Percentiles rank a stretch among this genome's conserved stretches.
phyloP scores from a whole-genome alignment of 2,113 vertebrate species.

The Neogobius melanostomus region DNA sequence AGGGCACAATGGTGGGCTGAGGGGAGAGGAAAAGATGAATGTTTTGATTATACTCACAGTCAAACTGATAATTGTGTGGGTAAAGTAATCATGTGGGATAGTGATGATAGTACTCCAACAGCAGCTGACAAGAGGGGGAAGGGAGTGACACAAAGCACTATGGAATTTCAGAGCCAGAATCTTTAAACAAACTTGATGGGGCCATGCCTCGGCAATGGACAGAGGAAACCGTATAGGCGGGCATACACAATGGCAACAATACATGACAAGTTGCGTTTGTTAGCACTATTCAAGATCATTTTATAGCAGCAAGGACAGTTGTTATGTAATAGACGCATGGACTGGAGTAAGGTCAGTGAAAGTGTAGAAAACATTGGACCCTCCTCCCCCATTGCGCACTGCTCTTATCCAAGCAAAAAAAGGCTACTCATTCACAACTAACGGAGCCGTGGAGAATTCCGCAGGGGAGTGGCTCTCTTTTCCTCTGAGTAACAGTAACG shows the following conservation, averaged over 20 bases:
- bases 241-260: background rate
- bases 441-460: slow-evolving; percentile 60
- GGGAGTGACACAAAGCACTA: slow-evolving; percentile 25
- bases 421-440: slow-evolving; percentile 27
- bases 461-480: slow-evolving; percentile 57
- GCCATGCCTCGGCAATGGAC: background rate
- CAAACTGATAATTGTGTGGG: background rate
- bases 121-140: slow-evolving; percentile 39
- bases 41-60: background rate
- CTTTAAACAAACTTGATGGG: slow-evolving; percentile 61
- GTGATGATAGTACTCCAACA: slow-evolving; percentile 2
- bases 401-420: background rate
- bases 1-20: slow-evolving; percentile 77
- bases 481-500: slow-evolving; percentile 18
- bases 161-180: slow-evolving; percentile 51
- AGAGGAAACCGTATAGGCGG: background rate
- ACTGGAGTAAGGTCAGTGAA: background rate
- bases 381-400: slow-evolving; percentile 6
- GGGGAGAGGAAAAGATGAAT: background rate
- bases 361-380: background rate
- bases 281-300: background rate
- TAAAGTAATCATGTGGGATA: background rate
- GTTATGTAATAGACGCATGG: background rate
- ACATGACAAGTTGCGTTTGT: background rate
- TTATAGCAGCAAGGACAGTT: background rate